These are phyloP conservation scores for Caligus rogercresseyi DNA, from an alignment of 1,140 invertebrate genomes.

Conservation along the genomic window DNA sequence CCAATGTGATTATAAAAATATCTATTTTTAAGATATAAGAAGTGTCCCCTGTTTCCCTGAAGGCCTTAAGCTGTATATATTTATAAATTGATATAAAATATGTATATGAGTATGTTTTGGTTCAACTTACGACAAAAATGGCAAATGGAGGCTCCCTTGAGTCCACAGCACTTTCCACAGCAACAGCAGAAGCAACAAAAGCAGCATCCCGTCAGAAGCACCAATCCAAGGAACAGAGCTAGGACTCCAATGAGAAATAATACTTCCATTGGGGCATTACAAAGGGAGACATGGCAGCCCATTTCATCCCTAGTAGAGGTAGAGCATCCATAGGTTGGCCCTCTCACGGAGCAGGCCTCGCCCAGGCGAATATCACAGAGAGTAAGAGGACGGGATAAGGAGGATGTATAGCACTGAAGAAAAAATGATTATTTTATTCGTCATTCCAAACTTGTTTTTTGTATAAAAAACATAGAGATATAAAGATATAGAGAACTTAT, in stretches of 20 bases:
- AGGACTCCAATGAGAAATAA: not conserved
- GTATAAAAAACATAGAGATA: not conserved
- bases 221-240: not conserved
- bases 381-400: not conserved
- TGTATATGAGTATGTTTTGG: too few species aligned
- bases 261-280: not conserved
- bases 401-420: not conserved
- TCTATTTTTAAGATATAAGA: too few species aligned
- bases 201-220: not conserved
- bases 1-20: too few species aligned
- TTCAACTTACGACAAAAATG: not conserved
- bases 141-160: not conserved
- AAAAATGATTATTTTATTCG: not conserved
- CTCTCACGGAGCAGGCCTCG: not conserved
- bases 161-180: not conserved
- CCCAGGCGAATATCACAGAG: not conserved
- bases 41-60: too few species aligned
- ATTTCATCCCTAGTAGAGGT: not conserved
- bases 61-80: too few species aligned
- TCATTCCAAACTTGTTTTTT: not conserved
- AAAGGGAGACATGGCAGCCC: not conserved
- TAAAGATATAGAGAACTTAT: too few species aligned
- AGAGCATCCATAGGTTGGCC: not conserved
- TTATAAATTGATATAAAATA: too few species aligned
- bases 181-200: not conserved